phyloP scores from a whole-genome alignment of 2,797 vertebrate species.

The Paratrypauchen microcephalus region DNA sequence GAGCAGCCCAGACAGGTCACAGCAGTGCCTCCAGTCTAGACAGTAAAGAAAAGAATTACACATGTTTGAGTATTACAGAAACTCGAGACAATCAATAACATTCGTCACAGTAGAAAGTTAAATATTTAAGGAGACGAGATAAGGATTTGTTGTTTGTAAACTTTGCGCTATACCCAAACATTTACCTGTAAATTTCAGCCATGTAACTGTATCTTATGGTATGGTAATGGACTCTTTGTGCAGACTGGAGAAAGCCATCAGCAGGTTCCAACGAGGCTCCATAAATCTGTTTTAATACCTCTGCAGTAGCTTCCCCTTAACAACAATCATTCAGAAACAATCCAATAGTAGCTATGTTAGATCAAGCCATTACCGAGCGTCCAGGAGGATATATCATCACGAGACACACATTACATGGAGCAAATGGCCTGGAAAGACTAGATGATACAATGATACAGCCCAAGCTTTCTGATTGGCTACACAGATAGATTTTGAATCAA shows the following conservation, averaged over 20 bases:
- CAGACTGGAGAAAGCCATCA: constrained; percentile 51
- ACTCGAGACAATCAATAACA: background rate
- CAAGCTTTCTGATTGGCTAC: constrained; percentile 29
- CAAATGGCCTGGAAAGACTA: constrained; percentile 16
- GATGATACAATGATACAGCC: constrained; percentile 13
- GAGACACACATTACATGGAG: constrained; percentile 11
- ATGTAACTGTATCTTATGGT: constrained; percentile 24
- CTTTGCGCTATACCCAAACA: constrained; percentile 10
- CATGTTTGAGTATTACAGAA: constrained; percentile 24
- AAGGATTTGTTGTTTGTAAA: constrained; percentile 18
- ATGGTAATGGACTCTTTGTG: constrained; percentile 36
- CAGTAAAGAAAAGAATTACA: constrained; percentile 1
- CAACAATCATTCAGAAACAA: constrained; percentile 48
- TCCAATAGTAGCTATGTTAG: constrained; percentile 38
- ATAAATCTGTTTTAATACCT: constrained; percentile 66
- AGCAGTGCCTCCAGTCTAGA: background rate
- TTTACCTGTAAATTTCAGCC: background rate
- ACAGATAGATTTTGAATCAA: constrained; percentile 11
- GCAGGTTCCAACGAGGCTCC: constrained; percentile 25
- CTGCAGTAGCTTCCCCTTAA: constrained; percentile 40
- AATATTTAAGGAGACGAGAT: constrained; percentile 7
- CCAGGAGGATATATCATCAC: constrained; percentile 26
- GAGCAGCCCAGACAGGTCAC: background rate
- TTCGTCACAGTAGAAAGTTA: constrained; percentile 12
- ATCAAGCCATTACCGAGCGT: constrained; percentile 45